These are phyloP conservation scores for Callipepla squamata DNA, from an alignment of 2,113 vertebrate genomes.

Conservation along the genomic window DNA sequence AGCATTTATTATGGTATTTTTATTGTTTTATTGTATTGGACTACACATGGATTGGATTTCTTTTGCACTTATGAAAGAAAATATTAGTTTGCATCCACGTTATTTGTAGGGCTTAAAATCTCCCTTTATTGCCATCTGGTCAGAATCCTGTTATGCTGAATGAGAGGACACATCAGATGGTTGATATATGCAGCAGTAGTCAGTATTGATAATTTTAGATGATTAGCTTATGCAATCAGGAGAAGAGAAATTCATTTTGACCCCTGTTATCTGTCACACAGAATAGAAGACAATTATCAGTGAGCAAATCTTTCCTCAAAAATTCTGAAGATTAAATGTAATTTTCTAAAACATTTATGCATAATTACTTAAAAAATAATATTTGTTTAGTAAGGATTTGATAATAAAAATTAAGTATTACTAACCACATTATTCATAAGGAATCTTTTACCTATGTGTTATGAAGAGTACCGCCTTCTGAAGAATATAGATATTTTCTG, in stretches of 20 bases:
- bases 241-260: not conserved
- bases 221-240: not conserved
- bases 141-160: not conserved
- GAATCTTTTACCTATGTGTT: not conserved
- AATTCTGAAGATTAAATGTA: not conserved
- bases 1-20: not conserved
- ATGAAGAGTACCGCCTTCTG: not conserved
- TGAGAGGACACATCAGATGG: not conserved
- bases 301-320: not conserved
- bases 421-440: not conserved
- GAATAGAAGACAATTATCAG: not conserved
- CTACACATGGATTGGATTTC: not conserved
- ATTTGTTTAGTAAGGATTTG: not conserved
- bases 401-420: not conserved
- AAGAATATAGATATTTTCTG: not conserved
- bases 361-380: not conserved
- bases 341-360: not conserved
- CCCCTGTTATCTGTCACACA: not conserved
- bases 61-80: not conserved
- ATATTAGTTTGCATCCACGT: not conserved
- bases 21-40: not conserved
- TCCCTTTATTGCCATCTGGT: not conserved
- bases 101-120: not conserved
- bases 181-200: not conserved
- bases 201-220: not conserved